Evolutionary conservation across 1,140 invertebrate genomes (phyloP), one percentile per base, ranked within the genome.

Genomic region (Drosophila sp.): DNA sequence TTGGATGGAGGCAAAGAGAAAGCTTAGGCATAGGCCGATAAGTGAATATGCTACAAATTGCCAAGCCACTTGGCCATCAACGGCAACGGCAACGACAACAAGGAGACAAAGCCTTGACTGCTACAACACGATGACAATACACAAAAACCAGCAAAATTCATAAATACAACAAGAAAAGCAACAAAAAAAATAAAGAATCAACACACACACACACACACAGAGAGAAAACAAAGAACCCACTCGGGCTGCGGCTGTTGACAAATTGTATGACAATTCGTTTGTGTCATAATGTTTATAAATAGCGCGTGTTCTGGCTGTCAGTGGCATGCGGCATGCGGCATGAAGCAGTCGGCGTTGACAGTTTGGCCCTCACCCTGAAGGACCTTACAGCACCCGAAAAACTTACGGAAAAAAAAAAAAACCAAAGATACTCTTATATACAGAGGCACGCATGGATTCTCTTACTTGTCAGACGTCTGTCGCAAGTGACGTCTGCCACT

Each of bases 211-310:
- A 72, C 72, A 44, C 58, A 56, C 60, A 17, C 50, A 55, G 38
- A 10, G 50, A 55, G 41, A 65, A 75, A 47, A 76, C 73, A 76
- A 76, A 70, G 73, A 60, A 57, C 73, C 66, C 78, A 81, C 74
- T 80, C 75, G 79, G 54, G 74, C 62, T 68, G 79, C 33, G 57
- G 72, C 85, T 90, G 84, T 89, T 89, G 84, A 89, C 84, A 89
- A 89, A 89, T 89, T 89, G 84, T 89, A 84, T 89, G 85, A 89
- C 84, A 89, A 89, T 89, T 89, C 84, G 84, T 90, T 89, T 89
- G 84, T 89, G 84, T 87, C 84, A 89, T 89, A 89, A 89, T 89
- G 84, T 87, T 87, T 87, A 87, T 87, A 87, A 87, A 87, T 87
- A 87, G 84, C 84, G 84, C 80, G 80, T 89, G 84, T 89, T 86